A percentile compares a stretch with the other conserved stretches of the same genome.
These are phyloP conservation scores for Aleiodes testaceus DNA, from an alignment of 2,888 invertebrate genomes.

Conservation along the genomic window DNA sequence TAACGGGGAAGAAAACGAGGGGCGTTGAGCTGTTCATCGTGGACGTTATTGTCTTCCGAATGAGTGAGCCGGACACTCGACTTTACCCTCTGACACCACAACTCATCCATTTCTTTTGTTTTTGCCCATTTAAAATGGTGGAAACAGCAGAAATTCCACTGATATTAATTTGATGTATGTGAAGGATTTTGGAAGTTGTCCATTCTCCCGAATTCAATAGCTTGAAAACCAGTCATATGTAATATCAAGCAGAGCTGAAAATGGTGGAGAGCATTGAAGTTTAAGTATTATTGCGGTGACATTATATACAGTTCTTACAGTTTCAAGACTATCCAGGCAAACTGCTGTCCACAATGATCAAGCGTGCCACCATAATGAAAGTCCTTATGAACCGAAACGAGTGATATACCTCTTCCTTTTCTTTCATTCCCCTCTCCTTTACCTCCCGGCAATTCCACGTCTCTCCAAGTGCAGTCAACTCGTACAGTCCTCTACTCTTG, in stretches of 20 bases:
- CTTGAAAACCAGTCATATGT: constrained; percentile 29
- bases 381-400: constrained; percentile 32
- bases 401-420: neutral
- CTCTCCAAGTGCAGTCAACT: neutral
- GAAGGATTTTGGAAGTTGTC: neutral
- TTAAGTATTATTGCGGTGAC: constrained; percentile 42
- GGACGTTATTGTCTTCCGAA: constrained; percentile 39
- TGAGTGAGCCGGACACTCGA: constrained; percentile 24
- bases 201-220: neutral
- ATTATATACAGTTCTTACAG: constrained; percentile 29
- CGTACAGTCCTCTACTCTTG: constrained; percentile 6
- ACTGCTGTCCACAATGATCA: constrained; percentile 17
- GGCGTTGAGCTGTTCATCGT: constrained; percentile 19
- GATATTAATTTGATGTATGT: constrained; percentile 16
- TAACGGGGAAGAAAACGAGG: neutral
- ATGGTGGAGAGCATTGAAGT: constrained; percentile 39
- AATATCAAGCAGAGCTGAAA: constrained; percentile 42
- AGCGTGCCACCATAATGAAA: constrained; percentile 33
- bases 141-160: constrained; percentile 2
- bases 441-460: neutral
- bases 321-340: constrained; percentile 3
- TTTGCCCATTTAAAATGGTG: constrained; percentile 1
- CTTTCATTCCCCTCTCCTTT: neutral
- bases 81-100: neutral
- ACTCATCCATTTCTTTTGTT: constrained; percentile 3